These are phyloP conservation scores for Tachysurus vachellii DNA, from an alignment of 2,113 vertebrate species.

Conservation along the genomic window DNA sequence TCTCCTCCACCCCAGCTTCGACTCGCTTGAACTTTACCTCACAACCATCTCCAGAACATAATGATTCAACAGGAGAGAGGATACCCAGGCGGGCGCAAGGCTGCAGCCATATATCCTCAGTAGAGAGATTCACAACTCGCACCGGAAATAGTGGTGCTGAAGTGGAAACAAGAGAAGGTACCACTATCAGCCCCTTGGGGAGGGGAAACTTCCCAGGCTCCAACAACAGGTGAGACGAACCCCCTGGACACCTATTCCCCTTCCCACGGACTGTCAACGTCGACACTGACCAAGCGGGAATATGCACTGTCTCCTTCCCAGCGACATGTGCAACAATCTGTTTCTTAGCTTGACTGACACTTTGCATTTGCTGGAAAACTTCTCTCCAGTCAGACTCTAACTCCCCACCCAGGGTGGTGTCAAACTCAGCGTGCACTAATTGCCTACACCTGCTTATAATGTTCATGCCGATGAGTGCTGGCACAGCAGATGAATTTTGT, in stretches of 20 bases:
- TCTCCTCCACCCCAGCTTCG: neutral
- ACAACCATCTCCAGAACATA: neutral
- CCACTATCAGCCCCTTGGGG: neutral
- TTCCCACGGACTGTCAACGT: neutral
- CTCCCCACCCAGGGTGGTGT: neutral
- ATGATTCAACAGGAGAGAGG: too few species aligned
- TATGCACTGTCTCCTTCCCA: neutral
- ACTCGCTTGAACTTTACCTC: constrained; percentile 27
- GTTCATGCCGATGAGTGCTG: neutral
- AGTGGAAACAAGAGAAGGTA: neutral
- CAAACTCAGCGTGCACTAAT: neutral
- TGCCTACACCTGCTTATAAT: neutral
- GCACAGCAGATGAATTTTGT: neutral
- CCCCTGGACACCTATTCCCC: too few species aligned
- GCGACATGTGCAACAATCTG: neutral
- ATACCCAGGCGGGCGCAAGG: neutral
- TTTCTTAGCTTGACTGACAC: neutral
- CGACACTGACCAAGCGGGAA: neutral
- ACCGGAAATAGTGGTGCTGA: neutral
- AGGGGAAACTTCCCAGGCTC: neutral
- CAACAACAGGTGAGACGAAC: neutral
- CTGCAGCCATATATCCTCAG: neutral
- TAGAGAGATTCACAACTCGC: neutral
- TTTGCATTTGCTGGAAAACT: neutral
- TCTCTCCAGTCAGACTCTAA: neutral